Percentiles rank a stretch among this genome's conserved stretches.
Conservation (phyloP, 2,797 vertebrate genomes). For the Natrix natrix region DNA sequence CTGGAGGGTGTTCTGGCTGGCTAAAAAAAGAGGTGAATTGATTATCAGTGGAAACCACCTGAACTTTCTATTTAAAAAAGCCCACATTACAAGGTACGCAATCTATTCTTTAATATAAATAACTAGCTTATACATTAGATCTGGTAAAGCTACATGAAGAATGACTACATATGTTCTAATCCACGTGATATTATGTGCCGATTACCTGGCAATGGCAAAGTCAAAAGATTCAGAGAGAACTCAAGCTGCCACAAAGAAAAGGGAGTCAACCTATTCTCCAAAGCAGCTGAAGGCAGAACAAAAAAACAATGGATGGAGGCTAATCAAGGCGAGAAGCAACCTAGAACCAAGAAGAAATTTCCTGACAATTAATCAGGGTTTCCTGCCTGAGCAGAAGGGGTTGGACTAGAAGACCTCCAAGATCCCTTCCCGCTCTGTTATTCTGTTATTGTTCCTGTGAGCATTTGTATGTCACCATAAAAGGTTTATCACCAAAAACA, state of each 20-base stretch:
- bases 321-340: too few relatives aligned
- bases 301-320: too few relatives aligned
- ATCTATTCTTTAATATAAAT: not conserved
- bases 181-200: not conserved
- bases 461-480: constrained; percentile 32
- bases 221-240: constrained; percentile 20
- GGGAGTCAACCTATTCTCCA: too few relatives aligned
- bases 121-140: not conserved
- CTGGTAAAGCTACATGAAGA: constrained; percentile 1
- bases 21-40: not conserved
- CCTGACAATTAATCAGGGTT: too few relatives aligned
- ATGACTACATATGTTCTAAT: constrained; percentile 12
- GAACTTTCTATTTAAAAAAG: not conserved
- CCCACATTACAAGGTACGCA: not conserved
- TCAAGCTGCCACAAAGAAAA: not conserved
- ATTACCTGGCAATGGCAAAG: constrained; percentile 34
- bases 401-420: too few relatives aligned
- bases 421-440: not conserved
- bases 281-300: too few relatives aligned
- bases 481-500: constrained; percentile 19
- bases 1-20: not conserved
- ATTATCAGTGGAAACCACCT: not conserved
- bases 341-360: too few relatives aligned
- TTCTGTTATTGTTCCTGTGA: constrained; percentile 8
- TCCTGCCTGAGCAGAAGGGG: too few relatives aligned